A percentile compares a stretch with the other conserved stretches of the same genome.
Evolutionary conservation across 2,888 invertebrate species (phyloP).

Genomic region (Choristoneura rosaceana): DNA sequence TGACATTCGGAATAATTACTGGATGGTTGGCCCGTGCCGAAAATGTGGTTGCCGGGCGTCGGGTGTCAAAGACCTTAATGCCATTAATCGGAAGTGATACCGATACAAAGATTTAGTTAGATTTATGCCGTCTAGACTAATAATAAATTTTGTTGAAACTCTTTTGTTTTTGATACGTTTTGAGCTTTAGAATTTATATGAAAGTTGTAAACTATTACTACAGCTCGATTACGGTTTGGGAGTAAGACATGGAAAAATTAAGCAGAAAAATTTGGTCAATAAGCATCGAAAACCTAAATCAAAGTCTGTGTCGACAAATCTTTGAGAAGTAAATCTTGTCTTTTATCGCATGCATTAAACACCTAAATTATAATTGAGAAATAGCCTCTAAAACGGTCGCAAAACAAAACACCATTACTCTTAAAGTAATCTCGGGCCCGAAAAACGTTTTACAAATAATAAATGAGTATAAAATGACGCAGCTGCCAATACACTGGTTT

Average conservation of each 20-base stretch:
- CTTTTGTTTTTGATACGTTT: background rate
- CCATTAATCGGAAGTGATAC: slow-evolving; percentile 25
- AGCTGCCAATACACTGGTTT: slow-evolving; percentile 38
- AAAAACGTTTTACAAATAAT: slow-evolving; percentile 34
- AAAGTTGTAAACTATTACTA: background rate
- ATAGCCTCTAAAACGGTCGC: slow-evolving; percentile 6
- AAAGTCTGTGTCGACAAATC: background rate
- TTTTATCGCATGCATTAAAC: background rate
- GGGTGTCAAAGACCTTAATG: slow-evolving; percentile 38
- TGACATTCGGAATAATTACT: slow-evolving; percentile 85
- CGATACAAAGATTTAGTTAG: slow-evolving; percentile 4
- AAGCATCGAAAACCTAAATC: background rate
- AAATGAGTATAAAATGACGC: slow-evolving; percentile 38
- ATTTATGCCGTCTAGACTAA: slow-evolving; percentile 1
- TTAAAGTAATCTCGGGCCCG: slow-evolving; percentile 3
- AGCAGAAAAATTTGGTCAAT: background rate
- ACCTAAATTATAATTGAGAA: slow-evolving; percentile 4
- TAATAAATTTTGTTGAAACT: background rate
- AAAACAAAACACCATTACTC: slow-evolving; percentile 9
- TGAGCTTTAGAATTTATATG: background rate
- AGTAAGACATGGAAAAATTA: too few relatives aligned
- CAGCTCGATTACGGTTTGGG: too few relatives aligned
- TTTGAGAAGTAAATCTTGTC: background rate
- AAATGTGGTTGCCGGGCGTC: slow-evolving; percentile 30
- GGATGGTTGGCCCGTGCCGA: slow-evolving; percentile 82